phyloP scores from a whole-genome alignment of 2,113 vertebrate species.

The Eulemur rufifrons region DNA sequence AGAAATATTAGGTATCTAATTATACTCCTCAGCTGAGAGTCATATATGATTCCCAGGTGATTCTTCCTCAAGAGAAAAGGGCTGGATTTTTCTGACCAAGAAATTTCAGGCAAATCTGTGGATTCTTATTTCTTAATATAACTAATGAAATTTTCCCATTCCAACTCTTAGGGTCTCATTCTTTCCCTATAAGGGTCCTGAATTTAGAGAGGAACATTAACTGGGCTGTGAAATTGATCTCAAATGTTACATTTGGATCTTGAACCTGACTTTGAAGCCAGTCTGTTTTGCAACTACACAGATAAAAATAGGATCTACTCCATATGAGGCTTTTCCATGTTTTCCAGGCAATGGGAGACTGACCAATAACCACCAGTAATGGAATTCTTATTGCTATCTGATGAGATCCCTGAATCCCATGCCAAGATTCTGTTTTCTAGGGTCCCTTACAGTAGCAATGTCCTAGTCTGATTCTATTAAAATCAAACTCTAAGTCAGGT shows the following conservation, averaged over 20 bases:
- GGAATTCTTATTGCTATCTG: neutral
- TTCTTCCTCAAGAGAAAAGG: accelerated
- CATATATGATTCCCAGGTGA: neutral
- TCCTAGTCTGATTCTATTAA: neutral
- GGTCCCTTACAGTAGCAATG: neutral
- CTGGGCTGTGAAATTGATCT: neutral
- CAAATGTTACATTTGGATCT: neutral
- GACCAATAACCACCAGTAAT: neutral
- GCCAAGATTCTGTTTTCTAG: neutral
- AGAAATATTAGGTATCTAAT: neutral
- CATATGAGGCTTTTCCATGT: accelerated
- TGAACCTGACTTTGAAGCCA: neutral
- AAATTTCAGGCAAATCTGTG: neutral
- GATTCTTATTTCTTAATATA: neutral
- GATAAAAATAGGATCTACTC: neutral
- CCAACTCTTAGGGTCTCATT: neutral
- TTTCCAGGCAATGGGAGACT: neutral
- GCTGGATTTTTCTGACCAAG: neutral
- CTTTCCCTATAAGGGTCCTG: neutral
- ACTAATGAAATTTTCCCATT: neutral
- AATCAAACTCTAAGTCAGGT: neutral
- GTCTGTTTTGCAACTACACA: neutral
- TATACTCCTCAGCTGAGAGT: neutral
- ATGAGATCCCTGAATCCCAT: neutral
- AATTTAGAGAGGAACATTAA: neutral